phyloP scores from a whole-genome alignment of 2,888 invertebrate genomes.

The Rhingia rostrata region DNA sequence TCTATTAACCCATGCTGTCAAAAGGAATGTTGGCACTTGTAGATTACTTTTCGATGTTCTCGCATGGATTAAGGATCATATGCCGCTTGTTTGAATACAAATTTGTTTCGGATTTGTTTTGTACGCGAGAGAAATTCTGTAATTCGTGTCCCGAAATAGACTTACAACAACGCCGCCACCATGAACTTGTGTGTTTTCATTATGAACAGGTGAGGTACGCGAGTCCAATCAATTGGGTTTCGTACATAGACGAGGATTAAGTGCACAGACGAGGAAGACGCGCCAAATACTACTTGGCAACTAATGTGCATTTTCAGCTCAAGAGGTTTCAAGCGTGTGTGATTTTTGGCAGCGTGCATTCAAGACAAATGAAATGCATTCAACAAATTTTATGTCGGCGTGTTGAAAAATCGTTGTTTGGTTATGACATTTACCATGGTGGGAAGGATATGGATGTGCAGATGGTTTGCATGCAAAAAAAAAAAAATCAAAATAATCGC shows the following conservation, averaged over 20 bases:
- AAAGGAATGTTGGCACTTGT: conserved; percentile 39
- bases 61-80: conserved; percentile 56
- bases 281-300: conserved; percentile 35
- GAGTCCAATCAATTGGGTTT: conserved; percentile 1
- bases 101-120: conserved; percentile 46
- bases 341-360: conserved; percentile 9
- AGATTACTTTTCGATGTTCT: conserved; percentile 29
- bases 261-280: conserved; percentile 10
- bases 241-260: conserved; percentile 1
- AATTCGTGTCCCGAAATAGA: conserved; percentile 54
- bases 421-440: not conserved
- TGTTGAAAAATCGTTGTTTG: not conserved
- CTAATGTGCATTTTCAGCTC: conserved; percentile 27
- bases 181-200: conserved; percentile 53
- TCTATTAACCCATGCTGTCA: not conserved
- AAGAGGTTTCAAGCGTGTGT: conserved; percentile 18
- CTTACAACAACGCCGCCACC: conserved; percentile 6
- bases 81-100: conserved; percentile 38
- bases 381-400: not conserved
- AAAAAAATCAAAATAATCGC: not conserved
- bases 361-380: conserved; percentile 4
- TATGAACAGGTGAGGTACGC: conserved; percentile 53
- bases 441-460: not conserved
- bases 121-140: not conserved
- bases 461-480: not conserved